Conservation (phyloP, 2,888 invertebrate species). For the Alitta virens region DNA sequence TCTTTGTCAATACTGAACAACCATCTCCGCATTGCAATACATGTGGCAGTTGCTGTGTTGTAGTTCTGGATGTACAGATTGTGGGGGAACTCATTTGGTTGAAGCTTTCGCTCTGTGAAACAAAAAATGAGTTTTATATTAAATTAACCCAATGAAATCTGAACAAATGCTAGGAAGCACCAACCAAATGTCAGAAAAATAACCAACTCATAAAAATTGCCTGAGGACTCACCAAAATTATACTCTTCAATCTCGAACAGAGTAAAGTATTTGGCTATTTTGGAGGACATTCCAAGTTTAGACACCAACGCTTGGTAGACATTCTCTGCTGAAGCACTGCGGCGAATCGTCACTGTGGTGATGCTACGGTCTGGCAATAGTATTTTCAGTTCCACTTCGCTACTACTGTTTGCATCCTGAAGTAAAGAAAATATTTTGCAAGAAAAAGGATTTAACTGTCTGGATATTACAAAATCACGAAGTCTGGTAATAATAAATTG, state of each 20-base stretch:
- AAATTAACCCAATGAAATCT: too few relatives aligned
- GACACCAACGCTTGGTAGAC: slow-evolving; percentile 82
- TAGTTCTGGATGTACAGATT: slow-evolving; percentile 98
- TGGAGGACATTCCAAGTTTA: slow-evolving; percentile 77
- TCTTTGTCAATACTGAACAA: slow-evolving; percentile 55
- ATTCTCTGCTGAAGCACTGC: slow-evolving; percentile 84
- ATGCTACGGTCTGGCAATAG: slow-evolving; percentile 89
- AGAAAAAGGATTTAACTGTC: too few relatives aligned
- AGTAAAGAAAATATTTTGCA: neutral
- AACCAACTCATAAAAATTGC: too few relatives aligned
- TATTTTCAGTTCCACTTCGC: slow-evolving; percentile 66
- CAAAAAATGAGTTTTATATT: too few relatives aligned
- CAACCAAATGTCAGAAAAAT: too few relatives aligned
- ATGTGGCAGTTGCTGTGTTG: slow-evolving; percentile 93
- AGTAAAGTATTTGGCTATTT: slow-evolving; percentile 86
- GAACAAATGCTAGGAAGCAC: too few relatives aligned
- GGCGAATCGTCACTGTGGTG: slow-evolving; percentile 81
- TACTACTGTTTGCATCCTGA: slow-evolving; percentile 14
- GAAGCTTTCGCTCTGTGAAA: slow-evolving; percentile 83
- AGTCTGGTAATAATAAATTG: slow-evolving; percentile 9
- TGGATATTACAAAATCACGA: neutral
- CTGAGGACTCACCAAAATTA: slow-evolving; percentile 81
- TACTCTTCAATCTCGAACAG: slow-evolving; percentile 96
- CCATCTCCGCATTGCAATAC: slow-evolving; percentile 71
- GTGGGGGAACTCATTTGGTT: slow-evolving; percentile 92